Evolutionary conservation across 2,113 vertebrate species (phyloP).

Genomic region (Microcebus tavaratra): DNA sequence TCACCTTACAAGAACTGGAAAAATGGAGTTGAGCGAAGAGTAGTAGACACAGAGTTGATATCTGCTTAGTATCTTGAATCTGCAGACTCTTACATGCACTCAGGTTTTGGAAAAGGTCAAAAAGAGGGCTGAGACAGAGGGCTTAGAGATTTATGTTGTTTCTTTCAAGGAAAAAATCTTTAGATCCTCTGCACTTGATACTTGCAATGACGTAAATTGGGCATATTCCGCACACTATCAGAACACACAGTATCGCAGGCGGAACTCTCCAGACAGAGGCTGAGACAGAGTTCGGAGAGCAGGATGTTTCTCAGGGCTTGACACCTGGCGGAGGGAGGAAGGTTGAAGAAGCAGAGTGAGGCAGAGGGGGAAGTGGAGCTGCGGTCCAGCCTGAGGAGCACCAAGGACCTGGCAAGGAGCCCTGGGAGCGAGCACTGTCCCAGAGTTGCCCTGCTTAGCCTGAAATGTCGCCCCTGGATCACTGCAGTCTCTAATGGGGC

Average conservation of each 20-base stretch:
- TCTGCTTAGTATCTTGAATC: neutral
- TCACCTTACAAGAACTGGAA: neutral
- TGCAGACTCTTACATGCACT: neutral
- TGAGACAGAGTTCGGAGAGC: neutral
- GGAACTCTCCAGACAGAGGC: neutral
- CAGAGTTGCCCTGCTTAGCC: neutral
- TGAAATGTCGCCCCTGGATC: neutral
- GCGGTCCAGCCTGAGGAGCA: neutral
- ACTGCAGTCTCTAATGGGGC: no score
- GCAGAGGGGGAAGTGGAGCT: neutral
- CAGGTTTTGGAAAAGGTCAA: neutral
- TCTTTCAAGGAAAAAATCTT: conserved; percentile 1
- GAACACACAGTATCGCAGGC: neutral
- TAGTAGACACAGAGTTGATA: neutral
- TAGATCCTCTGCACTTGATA: neutral
- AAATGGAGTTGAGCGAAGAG: neutral
- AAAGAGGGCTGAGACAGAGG: neutral
- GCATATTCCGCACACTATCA: neutral
- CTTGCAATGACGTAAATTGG: neutral
- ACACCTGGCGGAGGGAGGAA: neutral
- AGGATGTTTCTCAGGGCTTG: neutral
- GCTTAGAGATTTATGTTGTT: neutral
- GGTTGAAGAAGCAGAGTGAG: neutral
- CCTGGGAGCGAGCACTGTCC: neutral
- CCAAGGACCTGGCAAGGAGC: neutral